Evolutionary conservation across 2,888 invertebrate genomes (phyloP), one percentile per base, ranked within the genome.

Genomic region (Cantharis rufa): DNA sequence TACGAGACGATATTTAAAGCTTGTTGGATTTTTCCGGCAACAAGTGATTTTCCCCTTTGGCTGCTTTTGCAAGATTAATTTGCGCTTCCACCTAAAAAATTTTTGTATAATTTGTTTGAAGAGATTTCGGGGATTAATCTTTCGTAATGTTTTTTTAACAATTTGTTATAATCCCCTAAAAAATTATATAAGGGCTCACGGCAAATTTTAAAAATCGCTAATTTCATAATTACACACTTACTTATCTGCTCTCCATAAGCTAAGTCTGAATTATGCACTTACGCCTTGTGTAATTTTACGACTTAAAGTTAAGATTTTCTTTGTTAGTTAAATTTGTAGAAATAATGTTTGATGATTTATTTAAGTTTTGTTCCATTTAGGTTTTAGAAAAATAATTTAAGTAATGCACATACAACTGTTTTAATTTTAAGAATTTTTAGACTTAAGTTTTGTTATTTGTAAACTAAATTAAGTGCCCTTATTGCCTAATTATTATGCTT

Each of bases 391-490:
- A 28, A 80, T 71, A 80, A 77, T 74, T 78, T 82, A 83, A 80
- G 85, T 85, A 85, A 86, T 86, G 85, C 85, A 86, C 87, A 87
- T 86, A 85, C 86, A 86, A 86, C 86, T 87, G 86, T 84, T 85
- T 84, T 79, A 70, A 73, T 69, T 69, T 73, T 63, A 68, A 71
- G 64, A 68, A 68, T 15, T 48, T 48, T 68, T 75, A 62, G 72
- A 27, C 11, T 68, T 73, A 72, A 66, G 62, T 48, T 27, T 72
- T 72, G 70, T 78, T 72, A 75, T 69, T n/a, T 75, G 75, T 78
- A 75, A 78, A 78, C 78, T 78, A 78, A 78, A 78, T 78, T 78
- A 78, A 78, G 78, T 78, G 78, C 78, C 78, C 78, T 77, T 76
- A 76, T 76, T 74, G 62, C 21, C 27, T 75, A 63, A 70, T 70